Base-by-base conservation (phyloP, 2,113 vertebrate species). In the Potamarius usumacintae region DNA sequence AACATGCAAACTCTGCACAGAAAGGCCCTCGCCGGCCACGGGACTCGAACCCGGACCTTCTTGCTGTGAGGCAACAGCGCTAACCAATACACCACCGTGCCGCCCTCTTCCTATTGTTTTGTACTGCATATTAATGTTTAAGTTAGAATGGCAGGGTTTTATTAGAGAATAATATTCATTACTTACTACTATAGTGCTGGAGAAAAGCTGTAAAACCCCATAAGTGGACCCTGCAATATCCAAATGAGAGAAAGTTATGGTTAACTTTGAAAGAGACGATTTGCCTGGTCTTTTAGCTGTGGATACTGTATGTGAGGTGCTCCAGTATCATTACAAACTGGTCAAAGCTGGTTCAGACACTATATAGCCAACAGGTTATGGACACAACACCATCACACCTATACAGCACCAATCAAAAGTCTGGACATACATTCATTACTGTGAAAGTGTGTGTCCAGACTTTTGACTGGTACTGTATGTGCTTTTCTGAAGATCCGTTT, bases 151-250 rank as follows among this genome's bases (percentile, higher is more conserved):
- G 8, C 2, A 69, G 14, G 5, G 52, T n/a, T n/a, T 67, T 69
- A 6, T 17, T 55, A 72, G 17, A 60, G 2, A 79, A 15, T 12
- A 82, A 78, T 67, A 89, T 18, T 87, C 10, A 81, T 87, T 94
- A 96, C 98, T 98, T 94, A 99, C 98, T 93, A 99, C 96, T 90
- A 98, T 17, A 0, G 97, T 97, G 92, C 98, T 99, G 67, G 97
- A 99, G 94, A 99, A 98, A 1, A 99, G 94, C 88, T 99, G 98
- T 89, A 99, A 93, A 85, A 98, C 76, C 81, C 98, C 97, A 89
- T 98, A 99, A 0, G 97, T 96, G 84, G 98, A 98, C 58, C 97
- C 98, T 99, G 93, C 77, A 96, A 93, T 42, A 87, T 27, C n/a
- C 48, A 69, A 82, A 57, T 9, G 62, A 82, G 58, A 76, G 53